Conservation (phyloP, 2,113 vertebrate genomes). For the Butastur rufipennis region DNA sequence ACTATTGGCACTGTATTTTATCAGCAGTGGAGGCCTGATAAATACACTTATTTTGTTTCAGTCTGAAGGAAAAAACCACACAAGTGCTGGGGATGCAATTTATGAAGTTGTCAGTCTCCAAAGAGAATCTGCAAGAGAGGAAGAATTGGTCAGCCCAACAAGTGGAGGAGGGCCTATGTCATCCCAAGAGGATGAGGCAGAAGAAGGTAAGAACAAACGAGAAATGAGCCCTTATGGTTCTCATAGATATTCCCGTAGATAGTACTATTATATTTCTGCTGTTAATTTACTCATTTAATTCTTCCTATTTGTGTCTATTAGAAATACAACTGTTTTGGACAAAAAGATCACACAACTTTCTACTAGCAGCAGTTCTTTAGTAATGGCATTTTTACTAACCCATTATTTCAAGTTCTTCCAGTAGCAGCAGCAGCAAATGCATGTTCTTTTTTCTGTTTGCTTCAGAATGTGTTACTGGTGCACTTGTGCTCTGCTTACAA, state of each 20-base stretch:
- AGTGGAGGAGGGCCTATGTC: conserved; percentile 75
- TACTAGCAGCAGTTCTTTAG: background rate
- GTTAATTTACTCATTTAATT: background rate
- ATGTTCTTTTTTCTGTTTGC: background rate
- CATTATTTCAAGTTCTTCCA: background rate
- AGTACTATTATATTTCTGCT: background rate
- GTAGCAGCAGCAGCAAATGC: background rate
- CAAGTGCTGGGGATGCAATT: conserved; percentile 83
- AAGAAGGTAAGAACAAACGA: conserved; percentile 81
- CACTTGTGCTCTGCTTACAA: background rate
- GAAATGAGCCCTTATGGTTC: background rate
- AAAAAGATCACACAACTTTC: background rate
- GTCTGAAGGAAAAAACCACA: conserved; percentile 78
- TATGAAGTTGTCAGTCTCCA: conserved; percentile 94
- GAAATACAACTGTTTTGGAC: background rate
- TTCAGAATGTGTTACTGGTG: background rate
- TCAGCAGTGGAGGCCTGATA: background rate
- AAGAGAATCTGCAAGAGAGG: conserved; percentile 83
- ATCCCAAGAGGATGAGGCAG: conserved; percentile 88
- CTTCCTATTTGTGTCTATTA: background rate
- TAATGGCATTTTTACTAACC: background rate
- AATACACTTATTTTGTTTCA: conserved; percentile 50
- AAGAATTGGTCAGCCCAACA: conserved; percentile 69
- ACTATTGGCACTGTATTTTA: background rate
- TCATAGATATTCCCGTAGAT: background rate